Evolutionary conservation across 2,888 invertebrate species (phyloP).

Genomic region (Cantharis lateralis): DNA sequence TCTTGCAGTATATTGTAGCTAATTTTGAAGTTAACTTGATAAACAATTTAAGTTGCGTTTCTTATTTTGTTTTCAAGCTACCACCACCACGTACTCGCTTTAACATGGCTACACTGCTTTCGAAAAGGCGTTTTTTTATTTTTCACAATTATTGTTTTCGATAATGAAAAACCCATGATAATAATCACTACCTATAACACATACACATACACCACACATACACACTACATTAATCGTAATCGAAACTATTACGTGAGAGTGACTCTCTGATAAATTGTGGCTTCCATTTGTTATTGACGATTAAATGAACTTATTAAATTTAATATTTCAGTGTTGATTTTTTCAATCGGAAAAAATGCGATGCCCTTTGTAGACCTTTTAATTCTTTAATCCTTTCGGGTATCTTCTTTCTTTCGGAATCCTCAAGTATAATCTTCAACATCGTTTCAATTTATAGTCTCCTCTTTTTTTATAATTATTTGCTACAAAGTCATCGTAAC

Average conservation of each 20-base stretch:
- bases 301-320: slow-evolving; percentile 8
- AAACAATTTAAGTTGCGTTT: not conserved
- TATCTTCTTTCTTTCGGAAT: not conserved
- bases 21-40: slow-evolving; percentile 20
- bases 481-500: not conserved
- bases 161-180: not conserved
- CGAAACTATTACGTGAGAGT: not conserved
- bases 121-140: not conserved
- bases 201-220: not conserved
- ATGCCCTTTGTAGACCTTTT: not conserved
- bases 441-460: not conserved
- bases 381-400: no score
- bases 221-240: not conserved
- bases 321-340: not conserved
- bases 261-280: slow-evolving; percentile 25
- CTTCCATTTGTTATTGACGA: slow-evolving; percentile 25
- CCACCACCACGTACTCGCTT: not conserved
- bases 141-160: not conserved
- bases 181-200: not conserved
- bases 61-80: not conserved
- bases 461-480: not conserved
- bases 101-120: slow-evolving; percentile 1
- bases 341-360: not conserved
- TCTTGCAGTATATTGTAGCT: slow-evolving; percentile 31
- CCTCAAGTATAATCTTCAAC: not conserved